phyloP scores from a whole-genome alignment of 37 sponge, comb jelly and placozoan genomes.

The Oscarella lobularis region DNA sequence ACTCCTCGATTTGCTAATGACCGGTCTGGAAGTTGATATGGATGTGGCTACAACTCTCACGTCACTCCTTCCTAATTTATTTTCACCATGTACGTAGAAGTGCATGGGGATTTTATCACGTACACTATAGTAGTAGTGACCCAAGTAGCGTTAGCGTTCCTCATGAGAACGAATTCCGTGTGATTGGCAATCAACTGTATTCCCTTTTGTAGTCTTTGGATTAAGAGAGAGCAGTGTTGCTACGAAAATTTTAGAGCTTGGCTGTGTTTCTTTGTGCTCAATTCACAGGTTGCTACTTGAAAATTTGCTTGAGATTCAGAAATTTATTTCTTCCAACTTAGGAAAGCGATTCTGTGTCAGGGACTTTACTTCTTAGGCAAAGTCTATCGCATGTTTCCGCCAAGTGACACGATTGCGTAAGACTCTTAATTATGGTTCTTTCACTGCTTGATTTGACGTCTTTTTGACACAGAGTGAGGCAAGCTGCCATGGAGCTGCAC shows the following conservation, averaged over 20 bases:
- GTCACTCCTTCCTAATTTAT: not conserved
- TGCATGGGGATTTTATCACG: not conserved
- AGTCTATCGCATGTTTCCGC: not conserved
- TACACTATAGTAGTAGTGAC: no score
- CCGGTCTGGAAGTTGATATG: not conserved
- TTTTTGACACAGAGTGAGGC: not conserved
- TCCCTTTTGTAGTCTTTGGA: not conserved
- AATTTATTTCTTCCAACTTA: not conserved
- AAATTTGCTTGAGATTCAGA: not conserved
- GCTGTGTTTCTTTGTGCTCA: not conserved
- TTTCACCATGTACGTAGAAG: not conserved
- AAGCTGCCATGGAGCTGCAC: not conserved
- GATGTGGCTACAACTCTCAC: not conserved
- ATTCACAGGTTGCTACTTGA: not conserved
- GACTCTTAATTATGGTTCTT: not conserved
- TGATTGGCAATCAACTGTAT: not conserved
- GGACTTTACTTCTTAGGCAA: not conserved
- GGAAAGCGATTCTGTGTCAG: not conserved
- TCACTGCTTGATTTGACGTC: not conserved
- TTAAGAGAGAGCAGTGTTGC: not conserved
- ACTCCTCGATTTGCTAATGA: not conserved
- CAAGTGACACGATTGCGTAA: not conserved
- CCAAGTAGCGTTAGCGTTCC: no score
- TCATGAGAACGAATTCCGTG: no score
- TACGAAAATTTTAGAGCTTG: not conserved